Conservation (phyloP, 2,113 vertebrate species). For the Pelobates fuscus region DNA sequence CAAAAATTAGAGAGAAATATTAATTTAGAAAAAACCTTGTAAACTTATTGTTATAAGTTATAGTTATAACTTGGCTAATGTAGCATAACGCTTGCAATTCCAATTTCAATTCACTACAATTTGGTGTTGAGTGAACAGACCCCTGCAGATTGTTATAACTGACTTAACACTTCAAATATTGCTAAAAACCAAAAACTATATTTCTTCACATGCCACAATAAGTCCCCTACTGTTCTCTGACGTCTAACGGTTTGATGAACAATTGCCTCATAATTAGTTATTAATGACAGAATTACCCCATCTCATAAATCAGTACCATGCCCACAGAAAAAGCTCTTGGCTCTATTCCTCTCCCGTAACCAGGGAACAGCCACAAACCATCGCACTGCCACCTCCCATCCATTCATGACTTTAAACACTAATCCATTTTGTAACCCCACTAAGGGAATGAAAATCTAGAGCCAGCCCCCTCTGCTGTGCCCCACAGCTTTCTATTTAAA, state of each 20-base stretch:
- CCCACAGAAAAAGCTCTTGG: background rate
- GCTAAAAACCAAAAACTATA: no score
- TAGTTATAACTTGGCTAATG: no score
- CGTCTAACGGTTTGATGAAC: background rate
- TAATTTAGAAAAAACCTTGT: no score
- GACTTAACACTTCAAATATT: no score
- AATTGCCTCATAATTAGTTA: background rate
- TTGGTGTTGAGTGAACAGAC: no score
- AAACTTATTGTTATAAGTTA: no score
- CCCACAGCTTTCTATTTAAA: constrained; percentile 50
- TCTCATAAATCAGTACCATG: background rate
- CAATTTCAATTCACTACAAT: no score
- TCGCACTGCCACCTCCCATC: constrained; percentile 50
- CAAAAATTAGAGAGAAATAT: no score
- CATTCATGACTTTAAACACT: constrained; percentile 62
- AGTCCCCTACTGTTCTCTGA: no score
- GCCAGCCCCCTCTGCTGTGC: constrained; percentile 49
- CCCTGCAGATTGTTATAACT: no score
- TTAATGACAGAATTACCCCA: background rate
- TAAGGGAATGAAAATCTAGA: constrained; percentile 55
- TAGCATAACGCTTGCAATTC: no score
- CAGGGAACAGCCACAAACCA: constrained; percentile 46
- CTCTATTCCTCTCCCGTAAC: constrained; percentile 46
- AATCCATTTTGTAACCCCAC: constrained; percentile 59
- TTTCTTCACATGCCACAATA: no score